Conservation (phyloP, 1,140 invertebrate genomes). For the Drosophila punjabiensis region DNA sequence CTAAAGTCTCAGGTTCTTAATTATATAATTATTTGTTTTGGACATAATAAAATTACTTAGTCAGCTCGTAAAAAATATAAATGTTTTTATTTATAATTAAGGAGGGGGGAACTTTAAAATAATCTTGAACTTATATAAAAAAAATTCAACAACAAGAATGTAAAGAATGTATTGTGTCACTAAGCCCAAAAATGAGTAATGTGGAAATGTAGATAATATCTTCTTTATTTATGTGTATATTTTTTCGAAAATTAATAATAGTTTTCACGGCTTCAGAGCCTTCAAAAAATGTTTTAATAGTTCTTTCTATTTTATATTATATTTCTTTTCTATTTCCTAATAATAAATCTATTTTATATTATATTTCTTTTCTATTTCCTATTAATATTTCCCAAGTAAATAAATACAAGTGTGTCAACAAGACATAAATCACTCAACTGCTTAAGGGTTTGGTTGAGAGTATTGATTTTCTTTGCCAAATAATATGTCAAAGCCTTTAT, state of each 20-base stretch:
- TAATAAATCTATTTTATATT: no score
- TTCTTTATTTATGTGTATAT: no score
- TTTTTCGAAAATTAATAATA: neutral
- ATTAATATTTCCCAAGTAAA: neutral
- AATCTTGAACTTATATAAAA: no score
- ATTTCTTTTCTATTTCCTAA: no score
- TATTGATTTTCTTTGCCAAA: conserved; percentile 7
- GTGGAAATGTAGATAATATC: no score
- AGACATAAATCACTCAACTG: neutral
- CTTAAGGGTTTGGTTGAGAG: neutral
- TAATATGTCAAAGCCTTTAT: neutral
- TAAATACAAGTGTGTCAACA: neutral
- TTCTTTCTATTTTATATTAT: neutral
- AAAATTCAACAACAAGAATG: no score
- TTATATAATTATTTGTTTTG: neutral
- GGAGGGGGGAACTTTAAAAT: no score
- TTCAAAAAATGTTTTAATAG: neutral
- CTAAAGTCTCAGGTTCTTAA: neutral
- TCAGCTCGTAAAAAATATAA: neutral
- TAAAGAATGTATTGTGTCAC: no score
- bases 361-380: no score
- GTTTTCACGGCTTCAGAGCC: neutral
- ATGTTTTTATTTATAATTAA: neutral
- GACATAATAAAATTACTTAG: neutral
- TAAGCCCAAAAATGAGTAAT: no score